Percentiles rank a stretch among this genome's conserved stretches.
phyloP scores from a whole-genome alignment of 2,797 vertebrate species.

The Paedocypris micromegethes region DNA sequence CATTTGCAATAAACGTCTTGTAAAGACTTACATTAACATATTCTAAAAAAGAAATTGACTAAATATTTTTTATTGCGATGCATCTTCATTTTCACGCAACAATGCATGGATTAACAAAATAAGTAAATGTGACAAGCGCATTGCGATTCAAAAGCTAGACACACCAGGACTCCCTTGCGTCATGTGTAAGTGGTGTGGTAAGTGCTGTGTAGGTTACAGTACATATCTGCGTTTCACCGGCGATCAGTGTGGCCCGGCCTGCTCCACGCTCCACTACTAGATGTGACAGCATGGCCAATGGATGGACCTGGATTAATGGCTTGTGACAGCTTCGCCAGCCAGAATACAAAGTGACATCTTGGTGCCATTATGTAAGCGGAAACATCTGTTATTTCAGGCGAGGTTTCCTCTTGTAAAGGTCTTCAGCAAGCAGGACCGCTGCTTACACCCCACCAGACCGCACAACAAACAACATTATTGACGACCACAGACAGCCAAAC shows the following conservation, averaged over 20 bases:
- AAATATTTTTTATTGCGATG: too few species aligned
- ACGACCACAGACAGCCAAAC: too few species aligned
- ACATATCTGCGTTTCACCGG: constrained; percentile 37
- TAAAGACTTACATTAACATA: too few species aligned
- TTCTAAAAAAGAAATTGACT: too few species aligned
- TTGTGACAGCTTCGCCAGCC: constrained; percentile 70
- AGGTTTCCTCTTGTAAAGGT: constrained; percentile 58
- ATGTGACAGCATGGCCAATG: constrained; percentile 64
- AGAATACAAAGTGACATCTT: constrained; percentile 71
- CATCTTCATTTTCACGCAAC: background rate
- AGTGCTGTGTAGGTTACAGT: constrained; percentile 32
- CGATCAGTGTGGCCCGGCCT: constrained; percentile 30
- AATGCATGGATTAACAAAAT: constrained; percentile 3
- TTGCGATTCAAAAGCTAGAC: too few species aligned
- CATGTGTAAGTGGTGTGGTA: constrained; percentile 42
- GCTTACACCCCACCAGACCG: constrained; percentile 4
- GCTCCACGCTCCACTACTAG: constrained; percentile 36
- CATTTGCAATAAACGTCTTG: too few species aligned
- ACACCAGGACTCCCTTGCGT: constrained; percentile 18
- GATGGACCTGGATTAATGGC: constrained; percentile 65
- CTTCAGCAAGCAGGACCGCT: constrained; percentile 40
- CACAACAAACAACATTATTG: background rate
- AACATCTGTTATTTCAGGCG: constrained; percentile 69
- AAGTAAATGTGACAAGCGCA: too few species aligned
- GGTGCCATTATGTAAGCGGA: constrained; percentile 71